A percentile compares a stretch with the other conserved stretches of the same genome.
Conservation (phyloP, 2,888 invertebrate species). For the Clitarchus hookeri region DNA sequence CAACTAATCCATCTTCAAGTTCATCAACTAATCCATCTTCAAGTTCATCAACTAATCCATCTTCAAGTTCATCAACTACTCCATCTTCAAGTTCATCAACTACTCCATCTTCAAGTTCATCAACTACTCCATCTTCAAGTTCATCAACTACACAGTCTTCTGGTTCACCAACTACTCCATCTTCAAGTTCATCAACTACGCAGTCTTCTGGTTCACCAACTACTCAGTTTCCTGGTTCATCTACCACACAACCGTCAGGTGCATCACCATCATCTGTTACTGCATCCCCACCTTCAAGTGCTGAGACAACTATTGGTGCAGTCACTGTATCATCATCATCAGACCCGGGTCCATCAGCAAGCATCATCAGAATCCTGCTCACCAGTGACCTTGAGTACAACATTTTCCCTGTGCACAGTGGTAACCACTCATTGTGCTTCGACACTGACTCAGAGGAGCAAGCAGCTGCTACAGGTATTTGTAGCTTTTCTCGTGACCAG, state of each 20-base stretch:
- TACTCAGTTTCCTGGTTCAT: too few species aligned
- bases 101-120: neutral
- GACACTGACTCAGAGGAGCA: neutral
- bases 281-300: neutral
- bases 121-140: neutral
- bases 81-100: too few species aligned
- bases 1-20: neutral
- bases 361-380: neutral
- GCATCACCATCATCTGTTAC: neutral
- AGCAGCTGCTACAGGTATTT: neutral
- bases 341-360: neutral
- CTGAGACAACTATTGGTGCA: too few species aligned
- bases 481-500: neutral
- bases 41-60: too few species aligned
- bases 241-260: too few species aligned
- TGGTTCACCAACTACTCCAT: too few species aligned
- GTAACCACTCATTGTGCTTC: neutral
- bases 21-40: neutral
- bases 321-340: neutral
- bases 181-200: too few species aligned
- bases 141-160: neutral
- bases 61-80: neutral
- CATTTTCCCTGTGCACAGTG: slow-evolving; percentile 25
- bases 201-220: too few species aligned
- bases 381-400: slow-evolving; percentile 29